Base-by-base conservation (phyloP, 1,140 invertebrate genomes). In the Drosophila mauritiana region DNA sequence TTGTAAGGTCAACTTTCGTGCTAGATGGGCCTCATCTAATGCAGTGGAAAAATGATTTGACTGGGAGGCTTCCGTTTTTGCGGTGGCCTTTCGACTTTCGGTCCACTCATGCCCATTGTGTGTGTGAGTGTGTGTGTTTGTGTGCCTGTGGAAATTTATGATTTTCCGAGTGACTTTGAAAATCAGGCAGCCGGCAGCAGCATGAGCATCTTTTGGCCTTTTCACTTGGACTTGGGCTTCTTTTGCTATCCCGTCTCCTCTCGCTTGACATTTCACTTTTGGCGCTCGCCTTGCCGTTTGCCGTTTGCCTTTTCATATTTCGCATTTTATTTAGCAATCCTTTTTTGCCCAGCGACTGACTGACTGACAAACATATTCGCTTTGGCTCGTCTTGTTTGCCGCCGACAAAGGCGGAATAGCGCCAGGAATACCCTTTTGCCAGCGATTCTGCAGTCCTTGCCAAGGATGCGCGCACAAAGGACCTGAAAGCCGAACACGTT, bases 31-130 rank as follows among this genome's bases (percentile, higher is more conserved):
- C 52, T 69, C 69, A 75, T 79, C 82, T 89, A 88, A 89, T 88
- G 79, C 84, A 88, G 80, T 88, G 84, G 84, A 88, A 88, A 88
- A 88, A 83, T 89, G 85, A 84, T 88, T 88, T 83, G 84, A 84
- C 84, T 88, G 56, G 46, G 53, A 56, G 56, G 64, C 64, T 86
- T 75, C 73, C 63, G 79, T 58, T 78, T 75, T 80, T 86, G 78
- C 73, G 81, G 80, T 81, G 56, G 65, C 76, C 59, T 56, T 78
- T 51, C 48, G 53, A 40, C 48, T 52, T 22, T 22, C 20, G 52
- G 22, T 59, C 77, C 64, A 80, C 65, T 77, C 74, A 20, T 27
- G 31, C 34, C 27, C 42, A 36, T 63, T 53, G 58, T 62, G 43
- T 27, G 27, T 37, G 4, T 64, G 42, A 74, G 62, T 53, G 58